These are phyloP conservation scores for Anneissia japonica DNA, from an alignment of 35 echinoderm and acorn worm genomes.

Conservation along the genomic window DNA sequence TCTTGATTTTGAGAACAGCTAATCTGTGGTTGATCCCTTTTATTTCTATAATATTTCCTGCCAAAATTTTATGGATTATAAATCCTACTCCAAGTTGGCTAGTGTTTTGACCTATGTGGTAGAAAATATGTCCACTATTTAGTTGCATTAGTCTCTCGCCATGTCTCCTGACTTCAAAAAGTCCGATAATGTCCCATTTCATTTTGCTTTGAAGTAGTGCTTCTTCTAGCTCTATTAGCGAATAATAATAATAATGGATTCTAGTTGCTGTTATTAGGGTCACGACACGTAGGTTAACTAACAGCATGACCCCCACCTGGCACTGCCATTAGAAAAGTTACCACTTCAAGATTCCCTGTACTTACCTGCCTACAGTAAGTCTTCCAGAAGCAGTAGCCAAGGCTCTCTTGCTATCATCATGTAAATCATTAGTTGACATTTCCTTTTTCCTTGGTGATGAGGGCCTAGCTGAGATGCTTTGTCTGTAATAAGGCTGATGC, in stretches of 20 bases:
- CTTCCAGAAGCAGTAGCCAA: neutral
- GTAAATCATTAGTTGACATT: neutral
- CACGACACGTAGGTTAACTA: too few relatives aligned
- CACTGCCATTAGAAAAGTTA: too few relatives aligned
- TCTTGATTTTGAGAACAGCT: slow-evolving; percentile 17
- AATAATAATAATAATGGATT: too few relatives aligned
- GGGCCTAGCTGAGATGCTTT: neutral
- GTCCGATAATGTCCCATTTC: slow-evolving; percentile 37
- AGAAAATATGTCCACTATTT: slow-evolving; percentile 34
- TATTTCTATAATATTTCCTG: slow-evolving; percentile 23
- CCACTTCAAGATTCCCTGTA: too few relatives aligned
- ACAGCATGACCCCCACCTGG: too few relatives aligned
- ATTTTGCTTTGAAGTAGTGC: neutral
- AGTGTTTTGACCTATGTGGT: neutral
- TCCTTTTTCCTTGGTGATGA: neutral
- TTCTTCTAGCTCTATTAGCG: slow-evolving; percentile 13
- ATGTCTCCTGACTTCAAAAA: slow-evolving; percentile 24
- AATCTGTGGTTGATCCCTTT: slow-evolving; percentile 22
- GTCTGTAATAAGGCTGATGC: slow-evolving; percentile 33
- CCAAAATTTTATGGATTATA: neutral
- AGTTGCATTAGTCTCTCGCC: slow-evolving; percentile 12
- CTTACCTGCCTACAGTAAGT: neutral
- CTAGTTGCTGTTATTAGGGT: too few relatives aligned
- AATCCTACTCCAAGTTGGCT: slow-evolving; percentile 2
- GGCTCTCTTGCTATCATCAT: neutral